Base-by-base conservation (phyloP, 1,140 invertebrate genomes). In the Coptotermes formosanus region DNA sequence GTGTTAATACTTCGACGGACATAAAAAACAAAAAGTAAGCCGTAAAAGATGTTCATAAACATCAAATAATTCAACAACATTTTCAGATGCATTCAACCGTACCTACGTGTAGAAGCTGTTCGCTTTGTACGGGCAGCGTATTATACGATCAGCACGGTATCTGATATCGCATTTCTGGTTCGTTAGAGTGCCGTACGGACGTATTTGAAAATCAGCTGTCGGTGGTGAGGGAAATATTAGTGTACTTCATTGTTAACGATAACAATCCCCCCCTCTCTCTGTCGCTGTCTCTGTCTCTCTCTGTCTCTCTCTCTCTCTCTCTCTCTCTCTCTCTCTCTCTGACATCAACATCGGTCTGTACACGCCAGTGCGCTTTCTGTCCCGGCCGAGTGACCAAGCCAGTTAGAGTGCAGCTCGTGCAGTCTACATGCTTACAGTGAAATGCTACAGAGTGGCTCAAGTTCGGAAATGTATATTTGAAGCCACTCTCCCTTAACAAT, bases 121-220 rank as follows among this genome's bases (percentile, higher is more conserved):
- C 30, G 64, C 64, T 6, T 30, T 75, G 64, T 75, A 75, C 8
- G n/a, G 1, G 30, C n/a, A 19, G 64, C 30, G 59, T 12, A 21
- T 30, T 1, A 75, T 75, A 75, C 7, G 0, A 75, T 75, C 64
- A 75, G 25, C 64, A 2, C 25, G n/a, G 0, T n/a, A 75, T n/a
- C 64, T n/a, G 64, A 75, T 75, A 75, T 75, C 64, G 16, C 16
- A 64, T 64, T n/a, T 75, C 64, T 75, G 64, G 64, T 75, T 75
- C 64, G 30, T 75, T 75, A 75, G 64, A 75, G 64, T 30, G 7
- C 25, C 64, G 25, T 30, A 75, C 64, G 64, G n/a, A 75, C 64
- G 7, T n/a, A 30, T 75, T 75, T 75, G 64, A 75, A 75, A 75
- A 75, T 75, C 64, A 75, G 64, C 64, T 75, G 25, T n/a, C 64